Evolutionary conservation across 2,888 invertebrate species (phyloP), one percentile per base, ranked within the genome.

Genomic region (Cinara cedri): DNA sequence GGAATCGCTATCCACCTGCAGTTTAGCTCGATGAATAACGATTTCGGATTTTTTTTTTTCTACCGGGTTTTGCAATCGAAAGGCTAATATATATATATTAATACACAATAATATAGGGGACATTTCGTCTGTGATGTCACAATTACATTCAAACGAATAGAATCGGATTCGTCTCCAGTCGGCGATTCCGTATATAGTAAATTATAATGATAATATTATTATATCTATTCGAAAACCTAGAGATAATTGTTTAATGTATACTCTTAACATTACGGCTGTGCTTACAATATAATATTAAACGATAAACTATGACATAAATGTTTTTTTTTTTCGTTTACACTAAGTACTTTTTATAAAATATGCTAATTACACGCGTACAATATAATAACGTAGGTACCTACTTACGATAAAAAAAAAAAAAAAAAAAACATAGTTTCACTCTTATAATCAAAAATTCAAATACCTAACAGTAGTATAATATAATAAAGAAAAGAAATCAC

Each of bases 261-360:
- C 63, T 51, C 51, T 42, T 42, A 10, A 14, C 6, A 8, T 46
- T 46, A 13, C 13, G 2, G 2, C 13, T 10, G 10, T 46, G 4
- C 10, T 71, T 21, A 16, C 49, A 72, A 63, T 75, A 75, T 63
- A 65, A 75, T 75, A 75, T 65, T 68, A 51, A 68, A 21, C 1
- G 24, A 46, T 60, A 72, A 60, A 42, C 74, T 75, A 75, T 44
- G 51, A 49, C 26, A 72, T 49, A 34, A 8, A 10, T 46, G 3
- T 46, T 46, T 46, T 65, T 65, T 44, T 65, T 13, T 6, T 21
- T 34, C 21, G 6, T 55, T 51, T 51, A 14, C 49, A 13, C 13
- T 49, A 11, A 46, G 34, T 42, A 24, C 44, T 16, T 65, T 54
- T 21, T 51, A 65, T 24, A 4, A 21, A 1, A 10, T 44, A 49